Percentiles rank a stretch among this genome's conserved stretches.
Conservation (phyloP, 2,888 invertebrate genomes). For the Cephonodes hylas region DNA sequence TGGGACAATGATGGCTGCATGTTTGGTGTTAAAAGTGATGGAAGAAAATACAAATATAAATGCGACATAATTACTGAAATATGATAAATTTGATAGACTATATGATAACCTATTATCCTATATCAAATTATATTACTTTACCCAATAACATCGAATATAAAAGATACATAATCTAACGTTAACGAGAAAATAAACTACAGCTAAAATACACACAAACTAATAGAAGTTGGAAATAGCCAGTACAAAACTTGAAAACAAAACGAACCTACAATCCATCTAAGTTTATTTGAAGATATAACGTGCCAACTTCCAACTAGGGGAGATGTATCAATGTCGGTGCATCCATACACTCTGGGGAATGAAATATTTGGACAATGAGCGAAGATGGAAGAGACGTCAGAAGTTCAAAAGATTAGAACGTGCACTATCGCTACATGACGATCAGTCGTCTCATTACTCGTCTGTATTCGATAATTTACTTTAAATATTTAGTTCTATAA, state of each 20-base stretch:
- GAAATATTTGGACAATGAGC: conserved; percentile 36
- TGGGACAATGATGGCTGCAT: too few relatives aligned
- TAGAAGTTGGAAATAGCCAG: background rate
- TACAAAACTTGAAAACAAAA: background rate
- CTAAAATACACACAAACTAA: background rate
- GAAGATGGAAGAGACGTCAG: conserved; percentile 34
- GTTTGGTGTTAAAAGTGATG: too few relatives aligned
- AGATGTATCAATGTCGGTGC: conserved; percentile 33
- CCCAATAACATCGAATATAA: too few relatives aligned
- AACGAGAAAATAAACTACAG: background rate
- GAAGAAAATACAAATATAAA: too few relatives aligned
- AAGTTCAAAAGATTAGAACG: conserved; percentile 23
- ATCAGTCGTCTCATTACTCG: background rate
- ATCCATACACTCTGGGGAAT: conserved; percentile 23
- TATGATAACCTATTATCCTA: too few relatives aligned
- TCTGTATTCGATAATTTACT: too few relatives aligned
- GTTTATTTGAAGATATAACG: conserved; percentile 26
- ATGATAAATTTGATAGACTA: too few relatives aligned
- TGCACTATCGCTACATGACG: background rate
- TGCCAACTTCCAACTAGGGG: conserved; percentile 29
- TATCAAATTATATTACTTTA: too few relatives aligned
- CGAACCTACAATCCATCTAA: conserved; percentile 19
- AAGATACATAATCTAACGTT: background rate
- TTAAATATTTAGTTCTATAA: too few relatives aligned
- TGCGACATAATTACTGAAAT: too few relatives aligned